A percentile compares a stretch with the other conserved stretches of the same genome.
Conservation (phyloP, 2,888 invertebrate species). For the Heteropelma amictum region DNA sequence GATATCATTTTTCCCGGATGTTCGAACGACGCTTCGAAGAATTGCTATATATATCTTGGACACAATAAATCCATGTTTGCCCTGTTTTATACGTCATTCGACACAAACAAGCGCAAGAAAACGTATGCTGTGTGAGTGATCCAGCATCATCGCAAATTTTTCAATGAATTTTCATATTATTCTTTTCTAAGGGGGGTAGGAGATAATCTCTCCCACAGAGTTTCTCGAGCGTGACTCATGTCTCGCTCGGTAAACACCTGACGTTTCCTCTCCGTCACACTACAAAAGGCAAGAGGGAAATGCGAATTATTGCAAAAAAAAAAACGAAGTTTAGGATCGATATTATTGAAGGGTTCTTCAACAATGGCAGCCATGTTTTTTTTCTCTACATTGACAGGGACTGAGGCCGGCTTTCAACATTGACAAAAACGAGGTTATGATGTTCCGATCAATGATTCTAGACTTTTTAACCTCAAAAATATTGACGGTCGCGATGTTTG, state of each 20-base stretch:
- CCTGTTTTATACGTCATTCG: no score
- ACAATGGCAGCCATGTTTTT: constrained; percentile 34
- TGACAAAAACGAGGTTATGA: constrained; percentile 9
- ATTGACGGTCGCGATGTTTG: no score
- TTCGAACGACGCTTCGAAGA: no score
- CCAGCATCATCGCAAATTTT: no score
- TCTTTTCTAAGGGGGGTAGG: not conserved
- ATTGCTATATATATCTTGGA: no score
- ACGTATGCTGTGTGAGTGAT: no score
- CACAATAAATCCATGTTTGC: no score
- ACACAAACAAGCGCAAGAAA: no score
- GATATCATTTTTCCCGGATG: not conserved
- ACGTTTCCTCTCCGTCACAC: constrained; percentile 17
- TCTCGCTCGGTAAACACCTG: constrained; percentile 7
- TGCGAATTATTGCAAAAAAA: not conserved
- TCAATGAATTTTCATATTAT: no score
- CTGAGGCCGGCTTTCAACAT: not conserved
- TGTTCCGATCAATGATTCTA: not conserved
- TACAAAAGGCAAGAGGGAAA: no score
- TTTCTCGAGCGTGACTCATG: not conserved
- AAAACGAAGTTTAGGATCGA: constrained; percentile 16
- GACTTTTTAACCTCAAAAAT: no score
- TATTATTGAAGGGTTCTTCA: not conserved
- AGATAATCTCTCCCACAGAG: not conserved
- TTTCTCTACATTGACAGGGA: not conserved